Conservation (phyloP, 2,797 vertebrate genomes). For the Gephyroberyx darwinii region DNA sequence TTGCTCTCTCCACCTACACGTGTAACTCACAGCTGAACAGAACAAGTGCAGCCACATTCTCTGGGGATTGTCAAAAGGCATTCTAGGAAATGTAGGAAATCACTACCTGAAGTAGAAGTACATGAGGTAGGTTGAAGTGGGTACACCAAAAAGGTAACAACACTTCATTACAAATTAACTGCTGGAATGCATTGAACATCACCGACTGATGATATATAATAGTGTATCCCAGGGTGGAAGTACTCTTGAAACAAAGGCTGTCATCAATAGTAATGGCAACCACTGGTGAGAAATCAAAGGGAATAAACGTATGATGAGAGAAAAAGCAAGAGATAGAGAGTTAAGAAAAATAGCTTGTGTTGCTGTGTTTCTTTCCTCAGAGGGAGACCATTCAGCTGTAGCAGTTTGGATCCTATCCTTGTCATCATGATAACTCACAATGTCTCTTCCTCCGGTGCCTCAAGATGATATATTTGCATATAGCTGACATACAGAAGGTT, state of each 20-base stretch:
- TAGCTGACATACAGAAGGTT: conserved; percentile 24
- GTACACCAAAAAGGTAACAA: not conserved
- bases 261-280: conserved; percentile 50
- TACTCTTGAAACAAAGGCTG: conserved; percentile 36
- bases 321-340: conserved; percentile 12
- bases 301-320: conserved; percentile 24
- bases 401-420: conserved; percentile 3
- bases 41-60: too few relatives aligned
- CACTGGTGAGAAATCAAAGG: conserved; percentile 21
- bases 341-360: conserved; percentile 14
- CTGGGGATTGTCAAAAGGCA: too few relatives aligned
- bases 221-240: not conserved
- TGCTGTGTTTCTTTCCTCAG: not conserved
- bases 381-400: conserved; percentile 8
- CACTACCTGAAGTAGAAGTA: too few relatives aligned
- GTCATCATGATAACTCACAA: conserved; percentile 2
- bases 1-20: too few relatives aligned
- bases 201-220: conserved; percentile 23
- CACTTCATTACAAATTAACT: conserved; percentile 25
- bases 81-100: too few relatives aligned
- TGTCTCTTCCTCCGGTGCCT: not conserved
- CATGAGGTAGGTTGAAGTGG: too few relatives aligned
- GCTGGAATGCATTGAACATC: conserved; percentile 15
- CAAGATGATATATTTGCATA: conserved; percentile 18
- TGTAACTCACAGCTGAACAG: too few relatives aligned